These are phyloP conservation scores for Antheraea assamensis DNA, from an alignment of 2,888 invertebrate species.

Conservation along the genomic window DNA sequence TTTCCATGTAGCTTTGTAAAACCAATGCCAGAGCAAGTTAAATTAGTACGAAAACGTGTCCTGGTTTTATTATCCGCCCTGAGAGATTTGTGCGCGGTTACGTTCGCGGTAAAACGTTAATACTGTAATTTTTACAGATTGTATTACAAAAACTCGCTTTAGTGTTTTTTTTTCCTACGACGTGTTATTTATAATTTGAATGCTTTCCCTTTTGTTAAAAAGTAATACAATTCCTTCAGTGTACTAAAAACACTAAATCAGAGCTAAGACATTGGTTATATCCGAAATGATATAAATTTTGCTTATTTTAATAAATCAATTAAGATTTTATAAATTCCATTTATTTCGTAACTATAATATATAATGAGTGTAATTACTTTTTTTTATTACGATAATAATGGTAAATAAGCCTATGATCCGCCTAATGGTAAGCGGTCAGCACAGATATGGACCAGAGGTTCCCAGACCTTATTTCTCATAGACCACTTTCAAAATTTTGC, in stretches of 20 bases:
- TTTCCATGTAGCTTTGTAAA: slow-evolving; percentile 33
- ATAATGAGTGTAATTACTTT: too few species aligned
- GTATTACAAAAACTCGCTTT: slow-evolving; percentile 22
- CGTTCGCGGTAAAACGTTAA: slow-evolving; percentile 46
- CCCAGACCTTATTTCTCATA: too few species aligned
- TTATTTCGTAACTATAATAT: too few species aligned
- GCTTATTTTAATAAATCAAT: too few species aligned
- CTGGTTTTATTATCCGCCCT: slow-evolving; percentile 54
- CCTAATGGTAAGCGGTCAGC: too few species aligned
- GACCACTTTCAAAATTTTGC: too few species aligned
- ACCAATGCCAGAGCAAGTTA: slow-evolving; percentile 54
- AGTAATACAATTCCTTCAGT: slow-evolving; percentile 1
- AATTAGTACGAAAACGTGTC: slow-evolving; percentile 65
- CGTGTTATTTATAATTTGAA: slow-evolving; percentile 19
- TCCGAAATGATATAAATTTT: neutral
- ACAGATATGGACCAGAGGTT: too few species aligned
- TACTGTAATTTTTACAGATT: slow-evolving; percentile 38
- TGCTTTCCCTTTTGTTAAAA: slow-evolving; percentile 15
- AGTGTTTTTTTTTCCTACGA: slow-evolving; percentile 17
- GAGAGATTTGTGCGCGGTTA: slow-evolving; percentile 47
- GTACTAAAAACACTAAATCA: neutral
- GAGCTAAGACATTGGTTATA: neutral
- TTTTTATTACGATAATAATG: too few species aligned
- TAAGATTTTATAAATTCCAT: too few species aligned
- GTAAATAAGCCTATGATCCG: too few species aligned